Conservation (phyloP, 2,888 invertebrate genomes). For the Cataglyphis albicans region DNA sequence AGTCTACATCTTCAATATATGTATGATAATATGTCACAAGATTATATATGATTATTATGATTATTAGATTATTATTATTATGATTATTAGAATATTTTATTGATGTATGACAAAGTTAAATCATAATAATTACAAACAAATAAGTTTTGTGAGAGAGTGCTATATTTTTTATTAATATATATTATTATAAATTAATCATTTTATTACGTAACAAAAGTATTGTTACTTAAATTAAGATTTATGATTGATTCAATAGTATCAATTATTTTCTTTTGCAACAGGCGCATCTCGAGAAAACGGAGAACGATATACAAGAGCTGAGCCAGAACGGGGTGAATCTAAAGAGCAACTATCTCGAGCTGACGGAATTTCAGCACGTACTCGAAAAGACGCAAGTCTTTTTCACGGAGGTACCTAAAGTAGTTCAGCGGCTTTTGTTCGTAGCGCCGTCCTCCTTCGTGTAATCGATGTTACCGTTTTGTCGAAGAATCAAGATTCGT, state of each 20-base stretch:
- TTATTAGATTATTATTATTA: too few species aligned
- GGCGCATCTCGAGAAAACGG: slow-evolving; percentile 97
- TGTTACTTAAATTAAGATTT: slow-evolving; percentile 5
- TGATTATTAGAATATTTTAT: too few species aligned
- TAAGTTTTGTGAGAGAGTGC: too few species aligned
- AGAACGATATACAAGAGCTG: slow-evolving; percentile 97
- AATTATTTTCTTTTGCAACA: slow-evolving; percentile 81
- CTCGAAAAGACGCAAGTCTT: slow-evolving; percentile 96
- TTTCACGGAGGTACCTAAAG: slow-evolving; percentile 90
- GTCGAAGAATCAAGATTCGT: slow-evolving; percentile 84
- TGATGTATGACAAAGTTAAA: neutral
- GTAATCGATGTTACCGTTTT: slow-evolving; percentile 83
- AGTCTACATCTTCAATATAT: neutral
- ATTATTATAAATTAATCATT: neutral
- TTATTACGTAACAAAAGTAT: neutral
- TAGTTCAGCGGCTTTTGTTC: slow-evolving; percentile 76
- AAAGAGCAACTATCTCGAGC: slow-evolving; percentile 95
- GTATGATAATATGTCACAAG: neutral
- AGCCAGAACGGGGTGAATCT: slow-evolving; percentile 97
- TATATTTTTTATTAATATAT: neutral
- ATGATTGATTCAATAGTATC: neutral
- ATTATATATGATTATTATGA: too few species aligned
- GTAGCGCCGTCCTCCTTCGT: slow-evolving; percentile 73
- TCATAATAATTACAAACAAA: neutral
- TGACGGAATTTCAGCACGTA: slow-evolving; percentile 96